Percentiles rank a stretch among this genome's conserved stretches.
Conservation (phyloP, 2,888 invertebrate genomes). For the Apocheima hispidaria region DNA sequence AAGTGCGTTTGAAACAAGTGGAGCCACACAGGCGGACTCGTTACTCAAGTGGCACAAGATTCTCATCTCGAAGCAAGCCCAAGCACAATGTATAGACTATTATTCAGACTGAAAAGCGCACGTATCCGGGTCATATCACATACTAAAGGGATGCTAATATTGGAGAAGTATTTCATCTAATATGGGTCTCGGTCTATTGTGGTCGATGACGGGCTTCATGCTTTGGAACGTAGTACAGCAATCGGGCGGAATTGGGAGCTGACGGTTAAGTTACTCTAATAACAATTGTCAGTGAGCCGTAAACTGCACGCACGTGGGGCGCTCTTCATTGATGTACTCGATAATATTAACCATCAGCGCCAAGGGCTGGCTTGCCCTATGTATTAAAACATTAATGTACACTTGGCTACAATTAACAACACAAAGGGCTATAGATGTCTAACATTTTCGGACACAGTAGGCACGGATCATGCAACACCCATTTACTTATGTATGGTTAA, state of each 20-base stretch:
- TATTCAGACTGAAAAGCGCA: constrained; percentile 70
- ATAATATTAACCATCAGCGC: constrained; percentile 79
- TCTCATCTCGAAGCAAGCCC: constrained; percentile 80
- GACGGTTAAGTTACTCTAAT: constrained; percentile 69
- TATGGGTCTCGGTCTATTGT: constrained; percentile 66
- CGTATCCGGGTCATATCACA: constrained; percentile 68
- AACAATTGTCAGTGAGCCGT: constrained; percentile 25
- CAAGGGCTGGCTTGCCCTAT: constrained; percentile 60
- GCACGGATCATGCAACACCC: constrained; percentile 86
- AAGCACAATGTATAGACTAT: constrained; percentile 79
- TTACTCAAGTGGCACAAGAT: constrained; percentile 66
- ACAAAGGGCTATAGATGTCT: constrained; percentile 83
- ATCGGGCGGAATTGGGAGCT: constrained; percentile 68
- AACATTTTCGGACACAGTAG: constrained; percentile 82
- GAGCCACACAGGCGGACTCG: constrained; percentile 63
- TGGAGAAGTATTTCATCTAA: constrained; percentile 71
- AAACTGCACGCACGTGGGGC: constrained; percentile 31
- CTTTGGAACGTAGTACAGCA: constrained; percentile 75
- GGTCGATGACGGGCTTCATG: constrained; percentile 77
- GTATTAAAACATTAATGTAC: constrained; percentile 72
- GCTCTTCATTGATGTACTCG: constrained; percentile 42
- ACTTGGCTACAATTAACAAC: constrained; percentile 78
- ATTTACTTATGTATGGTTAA: constrained; percentile 75
- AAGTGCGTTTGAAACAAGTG: constrained; percentile 72
- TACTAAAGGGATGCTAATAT: constrained; percentile 71